phyloP scores from a whole-genome alignment of 2,888 invertebrate species.

The Camptogramma bilineatum region DNA sequence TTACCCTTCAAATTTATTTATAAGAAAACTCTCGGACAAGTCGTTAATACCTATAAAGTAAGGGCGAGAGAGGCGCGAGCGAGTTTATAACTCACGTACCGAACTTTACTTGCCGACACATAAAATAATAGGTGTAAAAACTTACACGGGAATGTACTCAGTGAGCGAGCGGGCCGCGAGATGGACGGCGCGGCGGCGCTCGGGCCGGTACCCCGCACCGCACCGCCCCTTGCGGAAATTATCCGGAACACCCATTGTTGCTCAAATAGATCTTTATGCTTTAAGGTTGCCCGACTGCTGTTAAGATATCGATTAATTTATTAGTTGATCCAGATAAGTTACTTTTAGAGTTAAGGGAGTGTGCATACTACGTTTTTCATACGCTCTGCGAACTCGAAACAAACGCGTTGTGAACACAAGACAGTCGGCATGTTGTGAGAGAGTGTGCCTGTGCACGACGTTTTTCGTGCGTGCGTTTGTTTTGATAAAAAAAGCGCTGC shows the following conservation, averaged over 20 bases:
- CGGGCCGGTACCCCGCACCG: conserved; percentile 33
- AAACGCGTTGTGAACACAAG: too few species aligned
- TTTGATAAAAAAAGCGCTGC: too few species aligned
- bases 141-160: conserved; percentile 86
- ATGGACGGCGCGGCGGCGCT: conserved; percentile 68
- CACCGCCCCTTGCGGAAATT: conserved; percentile 35
- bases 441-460: too few species aligned
- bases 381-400: too few species aligned
- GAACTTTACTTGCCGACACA: conserved; percentile 86
- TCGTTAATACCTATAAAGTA: conserved; percentile 86
- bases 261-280: conserved; percentile 39
- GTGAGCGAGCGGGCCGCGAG: conserved; percentile 79
- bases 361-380: too few species aligned
- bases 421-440: too few species aligned
- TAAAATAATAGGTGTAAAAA: conserved; percentile 86
- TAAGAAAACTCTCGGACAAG: conserved; percentile 86
- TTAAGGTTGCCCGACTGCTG: conserved; percentile 29
- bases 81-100: conserved; percentile 86
- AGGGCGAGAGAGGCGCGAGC: conserved; percentile 85
- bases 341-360: too few species aligned
- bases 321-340: not conserved
- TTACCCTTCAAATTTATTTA: conserved; percentile 86
- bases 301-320: conserved; percentile 31
- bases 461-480: too few species aligned
- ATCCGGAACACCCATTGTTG: conserved; percentile 44